Evolutionary conservation across 2,797 vertebrate species (phyloP).

Genomic region (Podargus strigoides): DNA sequence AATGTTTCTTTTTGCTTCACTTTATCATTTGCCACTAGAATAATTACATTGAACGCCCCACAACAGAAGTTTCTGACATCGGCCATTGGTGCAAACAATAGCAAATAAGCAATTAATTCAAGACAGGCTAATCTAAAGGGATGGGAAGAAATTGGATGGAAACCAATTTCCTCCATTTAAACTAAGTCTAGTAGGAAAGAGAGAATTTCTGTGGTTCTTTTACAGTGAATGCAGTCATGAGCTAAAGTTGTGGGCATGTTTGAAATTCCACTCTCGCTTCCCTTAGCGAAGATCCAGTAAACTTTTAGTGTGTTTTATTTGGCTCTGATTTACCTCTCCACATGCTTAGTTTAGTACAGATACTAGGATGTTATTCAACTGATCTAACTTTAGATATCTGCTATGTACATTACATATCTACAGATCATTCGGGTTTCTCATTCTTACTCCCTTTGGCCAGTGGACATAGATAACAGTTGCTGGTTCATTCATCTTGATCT

Average conservation of each 20-base stretch:
- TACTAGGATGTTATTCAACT: neutral
- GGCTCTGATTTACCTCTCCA: neutral
- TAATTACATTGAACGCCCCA: neutral
- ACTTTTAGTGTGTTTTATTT: neutral
- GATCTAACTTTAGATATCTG: neutral
- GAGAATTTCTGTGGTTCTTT: neutral
- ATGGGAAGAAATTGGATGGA: neutral
- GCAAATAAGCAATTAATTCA: neutral
- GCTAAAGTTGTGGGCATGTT: neutral
- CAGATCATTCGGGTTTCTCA: neutral
- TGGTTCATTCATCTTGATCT: neutral
- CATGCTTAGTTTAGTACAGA: neutral
- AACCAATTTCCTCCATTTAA: neutral
- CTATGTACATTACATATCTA: neutral
- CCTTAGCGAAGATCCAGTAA: neutral
- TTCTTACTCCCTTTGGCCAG: neutral
- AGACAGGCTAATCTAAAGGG: neutral
- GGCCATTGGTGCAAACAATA: neutral
- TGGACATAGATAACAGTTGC: neutral
- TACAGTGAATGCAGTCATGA: neutral
- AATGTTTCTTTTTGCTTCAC: constrained; percentile 12
- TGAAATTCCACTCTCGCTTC: neutral
- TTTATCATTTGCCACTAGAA: neutral
- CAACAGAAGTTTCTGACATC: neutral
- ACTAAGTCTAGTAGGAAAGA: neutral